phyloP scores from a whole-genome alignment of 2,113 vertebrate species.

The Esox niger region DNA sequence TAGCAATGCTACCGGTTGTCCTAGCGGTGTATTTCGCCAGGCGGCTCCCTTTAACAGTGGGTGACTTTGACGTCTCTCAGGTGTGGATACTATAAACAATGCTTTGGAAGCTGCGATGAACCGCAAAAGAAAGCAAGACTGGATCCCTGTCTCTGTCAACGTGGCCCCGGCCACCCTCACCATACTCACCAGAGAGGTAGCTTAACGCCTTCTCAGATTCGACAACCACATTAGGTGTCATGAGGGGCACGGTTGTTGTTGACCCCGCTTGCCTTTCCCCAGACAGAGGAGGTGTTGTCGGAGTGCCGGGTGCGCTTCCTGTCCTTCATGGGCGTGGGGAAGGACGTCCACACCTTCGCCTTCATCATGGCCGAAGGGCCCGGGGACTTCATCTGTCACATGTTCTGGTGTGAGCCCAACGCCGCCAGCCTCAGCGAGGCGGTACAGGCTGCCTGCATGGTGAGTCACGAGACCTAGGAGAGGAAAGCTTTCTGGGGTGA shows the following conservation, averaged over 20 bases:
- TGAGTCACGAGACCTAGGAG: constrained; percentile 60
- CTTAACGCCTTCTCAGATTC: not conserved
- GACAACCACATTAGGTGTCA: not conserved
- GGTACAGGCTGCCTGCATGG: constrained; percentile 93
- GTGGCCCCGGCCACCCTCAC: constrained; percentile 92
- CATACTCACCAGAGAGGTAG: constrained; percentile 78
- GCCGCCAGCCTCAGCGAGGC: constrained; percentile 94
- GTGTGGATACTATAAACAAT: constrained; percentile 85
- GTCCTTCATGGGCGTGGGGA: constrained; percentile 93
- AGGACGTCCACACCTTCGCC: constrained; percentile 87
- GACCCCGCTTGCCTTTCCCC: not conserved
- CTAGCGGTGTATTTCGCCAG: not conserved
- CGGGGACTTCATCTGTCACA: constrained; percentile 86
- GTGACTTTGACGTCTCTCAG: constrained; percentile 56
- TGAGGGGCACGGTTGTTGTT: not conserved
- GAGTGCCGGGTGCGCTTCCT: constrained; percentile 94
- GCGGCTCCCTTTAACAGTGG: not conserved
- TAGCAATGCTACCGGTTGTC: not conserved
- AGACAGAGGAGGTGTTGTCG: constrained; percentile 85
- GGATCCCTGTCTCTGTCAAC: constrained; percentile 85
- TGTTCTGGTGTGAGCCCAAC: constrained; percentile 96
- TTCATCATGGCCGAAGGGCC: constrained; percentile 94
- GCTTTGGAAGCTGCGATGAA: constrained; percentile 75
- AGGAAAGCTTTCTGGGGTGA: not conserved
- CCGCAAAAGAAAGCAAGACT: constrained; percentile 72